Percentiles rank a stretch among this genome's conserved stretches.
Conservation (phyloP, 2,113 vertebrate species). For the Tenebrosternarchus preto region DNA sequence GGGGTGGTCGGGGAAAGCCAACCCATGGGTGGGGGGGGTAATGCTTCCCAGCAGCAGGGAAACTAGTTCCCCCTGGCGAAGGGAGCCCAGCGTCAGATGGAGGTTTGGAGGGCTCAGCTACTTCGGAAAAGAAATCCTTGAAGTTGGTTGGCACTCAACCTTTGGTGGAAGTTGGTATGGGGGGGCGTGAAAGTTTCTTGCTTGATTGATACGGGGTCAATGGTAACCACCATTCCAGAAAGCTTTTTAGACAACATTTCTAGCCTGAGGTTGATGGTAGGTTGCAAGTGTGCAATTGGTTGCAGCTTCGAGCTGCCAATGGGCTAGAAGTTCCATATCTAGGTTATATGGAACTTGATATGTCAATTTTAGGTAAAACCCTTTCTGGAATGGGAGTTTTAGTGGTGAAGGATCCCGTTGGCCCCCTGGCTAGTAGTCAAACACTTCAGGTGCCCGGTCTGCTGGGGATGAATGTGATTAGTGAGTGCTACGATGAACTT, state of each 20-base stretch:
- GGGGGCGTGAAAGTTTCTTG: too few relatives aligned
- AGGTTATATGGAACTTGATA: too few relatives aligned
- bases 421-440: not conserved
- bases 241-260: too few relatives aligned
- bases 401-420: not conserved
- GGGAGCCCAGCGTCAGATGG: conserved; percentile 22
- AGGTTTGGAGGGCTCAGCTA: not conserved
- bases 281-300: too few relatives aligned
- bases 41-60: conserved; percentile 10
- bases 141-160: not conserved
- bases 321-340: too few relatives aligned
- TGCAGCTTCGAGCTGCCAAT: too few relatives aligned
- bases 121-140: too few relatives aligned
- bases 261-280: too few relatives aligned
- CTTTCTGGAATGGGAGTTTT: not conserved
- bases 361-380: conserved; percentile 6
- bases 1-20: not conserved
- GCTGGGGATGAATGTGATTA: conserved; percentile 7
- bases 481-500: not conserved
- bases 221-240: too few relatives aligned
- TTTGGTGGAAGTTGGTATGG: too few relatives aligned
- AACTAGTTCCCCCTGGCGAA: too few relatives aligned
- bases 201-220: too few relatives aligned
- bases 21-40: not conserved
- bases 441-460: not conserved